Evolutionary conservation across 2,888 invertebrate genomes (phyloP).

Genomic region (Erebia ligea): DNA sequence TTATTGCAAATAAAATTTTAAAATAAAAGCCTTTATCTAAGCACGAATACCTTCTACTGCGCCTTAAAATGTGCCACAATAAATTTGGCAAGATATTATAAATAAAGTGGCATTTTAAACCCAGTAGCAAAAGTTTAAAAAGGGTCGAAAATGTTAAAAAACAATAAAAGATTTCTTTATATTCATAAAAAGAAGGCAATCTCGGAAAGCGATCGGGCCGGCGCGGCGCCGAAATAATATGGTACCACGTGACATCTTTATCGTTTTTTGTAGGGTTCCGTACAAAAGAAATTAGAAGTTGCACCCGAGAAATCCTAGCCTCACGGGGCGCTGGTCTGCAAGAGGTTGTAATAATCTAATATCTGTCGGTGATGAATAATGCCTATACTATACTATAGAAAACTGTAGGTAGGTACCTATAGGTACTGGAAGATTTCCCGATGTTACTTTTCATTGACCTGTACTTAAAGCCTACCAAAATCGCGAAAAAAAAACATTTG

Average conservation of each 20-base stretch:
- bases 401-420: not conserved
- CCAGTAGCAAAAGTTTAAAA: conserved; percentile 35
- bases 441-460: too few species aligned
- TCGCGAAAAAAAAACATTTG: too few species aligned
- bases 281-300: not conserved
- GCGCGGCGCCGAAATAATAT: conserved; percentile 59
- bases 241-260: conserved; percentile 73
- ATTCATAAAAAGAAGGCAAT: conserved; percentile 50
- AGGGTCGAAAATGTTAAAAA: conserved; percentile 40
- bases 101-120: conserved; percentile 38
- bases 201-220: conserved; percentile 53
- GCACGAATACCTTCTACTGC: conserved; percentile 23
- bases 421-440: too few species aligned
- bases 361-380: not conserved
- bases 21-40: conserved; percentile 36
- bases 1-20: conserved; percentile 28
- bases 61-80: conserved; percentile 31
- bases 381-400: not conserved
- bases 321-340: too few species aligned
- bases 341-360: not conserved
- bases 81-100: conserved; percentile 39
- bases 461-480: too few species aligned
- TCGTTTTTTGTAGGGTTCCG: conserved; percentile 47
- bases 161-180: conserved; percentile 50
- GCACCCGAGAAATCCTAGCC: not conserved